Conservation (phyloP, 2,888 invertebrate genomes). For the Liodrosophila aerea region DNA sequence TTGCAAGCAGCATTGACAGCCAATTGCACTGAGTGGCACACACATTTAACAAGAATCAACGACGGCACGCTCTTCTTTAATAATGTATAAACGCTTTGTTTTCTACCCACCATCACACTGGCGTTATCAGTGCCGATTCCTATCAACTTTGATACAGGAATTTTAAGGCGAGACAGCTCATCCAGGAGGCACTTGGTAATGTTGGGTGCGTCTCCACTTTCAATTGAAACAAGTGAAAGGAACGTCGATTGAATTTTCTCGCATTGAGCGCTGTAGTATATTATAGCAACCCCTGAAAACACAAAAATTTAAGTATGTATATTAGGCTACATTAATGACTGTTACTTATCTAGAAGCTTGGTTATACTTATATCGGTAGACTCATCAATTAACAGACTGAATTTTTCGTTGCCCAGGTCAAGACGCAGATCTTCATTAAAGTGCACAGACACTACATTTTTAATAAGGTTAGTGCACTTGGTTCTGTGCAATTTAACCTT, state of each 20-base stretch:
- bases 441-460: not conserved
- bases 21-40: not conserved
- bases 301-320: no score
- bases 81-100: not conserved
- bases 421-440: not conserved
- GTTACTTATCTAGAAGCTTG: constrained; percentile 1
- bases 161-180: not conserved
- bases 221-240: not conserved
- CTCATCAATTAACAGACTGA: not conserved
- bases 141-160: not conserved
- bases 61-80: not conserved
- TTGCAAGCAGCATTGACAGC: not conserved
- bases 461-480: not conserved
- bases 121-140: constrained; percentile 1
- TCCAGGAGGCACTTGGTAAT: not conserved
- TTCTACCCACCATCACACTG: not conserved
- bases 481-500: not conserved
- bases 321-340: not conserved
- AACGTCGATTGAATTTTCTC: not conserved
- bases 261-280: not conserved
- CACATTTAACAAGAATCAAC: not conserved
- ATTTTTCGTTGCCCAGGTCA: not conserved
- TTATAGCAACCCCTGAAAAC: not conserved
- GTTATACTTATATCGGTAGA: not conserved
- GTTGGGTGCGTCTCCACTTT: not conserved